These are phyloP conservation scores for Maconellicoccus hirsutus DNA, from an alignment of 1,140 invertebrate genomes.

Conservation along the genomic window DNA sequence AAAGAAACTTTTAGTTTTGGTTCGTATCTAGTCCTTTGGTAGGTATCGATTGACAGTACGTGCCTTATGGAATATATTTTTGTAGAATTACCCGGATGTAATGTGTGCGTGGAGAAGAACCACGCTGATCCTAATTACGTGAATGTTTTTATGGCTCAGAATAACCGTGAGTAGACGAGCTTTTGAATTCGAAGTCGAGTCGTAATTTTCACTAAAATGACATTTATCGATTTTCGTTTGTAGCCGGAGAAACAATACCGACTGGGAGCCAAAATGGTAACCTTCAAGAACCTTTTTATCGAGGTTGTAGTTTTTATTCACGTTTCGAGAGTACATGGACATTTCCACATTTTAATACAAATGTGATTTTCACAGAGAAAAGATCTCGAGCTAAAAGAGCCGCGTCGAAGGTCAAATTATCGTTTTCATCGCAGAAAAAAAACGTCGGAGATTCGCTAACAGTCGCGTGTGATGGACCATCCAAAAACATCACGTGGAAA, in stretches of 20 bases:
- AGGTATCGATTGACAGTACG: too few relatives aligned
- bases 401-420: neutral
- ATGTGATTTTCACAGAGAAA: too few relatives aligned
- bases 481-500: neutral
- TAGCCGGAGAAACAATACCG: too few relatives aligned
- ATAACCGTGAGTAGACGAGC: too few relatives aligned
- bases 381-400: neutral
- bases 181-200: too few relatives aligned
- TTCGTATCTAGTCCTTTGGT: neutral
- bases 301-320: too few relatives aligned
- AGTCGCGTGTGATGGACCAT: neutral
- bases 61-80: neutral
- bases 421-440: neutral
- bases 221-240: too few relatives aligned
- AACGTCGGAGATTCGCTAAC: neutral
- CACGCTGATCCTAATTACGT: neutral
- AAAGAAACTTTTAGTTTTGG: neutral
- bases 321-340: neutral
- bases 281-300: too few relatives aligned
- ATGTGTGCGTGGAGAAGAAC: neutral
- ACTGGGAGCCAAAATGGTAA: too few relatives aligned
- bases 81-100: neutral
- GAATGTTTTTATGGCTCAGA: neutral
- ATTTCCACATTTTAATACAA: neutral
- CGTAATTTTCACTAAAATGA: too few relatives aligned